Percentiles rank a stretch among this genome's conserved stretches.
Conservation (phyloP, 1,140 invertebrate species). For the Penaeus vannamei region DNA sequence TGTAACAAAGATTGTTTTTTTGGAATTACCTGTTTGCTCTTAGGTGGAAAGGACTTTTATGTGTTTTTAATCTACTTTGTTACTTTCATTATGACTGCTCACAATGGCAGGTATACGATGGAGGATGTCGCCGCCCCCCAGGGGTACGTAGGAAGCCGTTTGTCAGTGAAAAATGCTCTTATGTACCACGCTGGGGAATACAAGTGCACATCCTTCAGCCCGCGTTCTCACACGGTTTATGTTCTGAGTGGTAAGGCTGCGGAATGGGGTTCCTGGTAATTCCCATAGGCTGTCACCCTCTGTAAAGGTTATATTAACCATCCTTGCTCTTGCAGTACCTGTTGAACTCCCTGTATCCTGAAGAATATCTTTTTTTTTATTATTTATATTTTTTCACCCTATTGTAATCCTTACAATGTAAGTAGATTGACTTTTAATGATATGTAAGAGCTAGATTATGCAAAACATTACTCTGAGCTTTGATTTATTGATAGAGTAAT, state of each 20-base stretch:
- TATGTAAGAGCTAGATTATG: no score
- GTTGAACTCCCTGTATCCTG: slow-evolving; percentile 1
- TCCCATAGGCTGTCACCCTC: slow-evolving; percentile 38
- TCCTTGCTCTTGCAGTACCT: slow-evolving; percentile 16
- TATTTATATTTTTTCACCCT: background rate
- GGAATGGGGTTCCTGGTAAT: slow-evolving; percentile 25
- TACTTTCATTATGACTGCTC: slow-evolving; percentile 44
- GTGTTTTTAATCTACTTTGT: background rate
- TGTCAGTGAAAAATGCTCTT: slow-evolving; percentile 57
- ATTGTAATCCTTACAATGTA: no score
- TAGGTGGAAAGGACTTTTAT: no score
- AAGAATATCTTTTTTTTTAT: slow-evolving; percentile 3
- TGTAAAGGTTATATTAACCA: slow-evolving; percentile 14
- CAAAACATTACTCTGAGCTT: no score
- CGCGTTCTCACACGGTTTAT: slow-evolving; percentile 51
- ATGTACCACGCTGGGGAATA: slow-evolving; percentile 61
- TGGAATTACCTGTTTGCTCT: no score
- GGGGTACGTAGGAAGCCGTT: slow-evolving; percentile 41
- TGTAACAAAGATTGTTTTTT: no score
- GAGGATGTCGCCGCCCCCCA: slow-evolving; percentile 18
- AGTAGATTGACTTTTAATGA: no score
- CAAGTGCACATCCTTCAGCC: slow-evolving; percentile 60
- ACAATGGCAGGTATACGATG: slow-evolving; percentile 60
- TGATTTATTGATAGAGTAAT: no score
- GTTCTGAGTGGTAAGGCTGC: slow-evolving; percentile 61